Evolutionary conservation across 2,888 invertebrate genomes (phyloP).

Genomic region (Hirtodrosophila histrioides): DNA sequence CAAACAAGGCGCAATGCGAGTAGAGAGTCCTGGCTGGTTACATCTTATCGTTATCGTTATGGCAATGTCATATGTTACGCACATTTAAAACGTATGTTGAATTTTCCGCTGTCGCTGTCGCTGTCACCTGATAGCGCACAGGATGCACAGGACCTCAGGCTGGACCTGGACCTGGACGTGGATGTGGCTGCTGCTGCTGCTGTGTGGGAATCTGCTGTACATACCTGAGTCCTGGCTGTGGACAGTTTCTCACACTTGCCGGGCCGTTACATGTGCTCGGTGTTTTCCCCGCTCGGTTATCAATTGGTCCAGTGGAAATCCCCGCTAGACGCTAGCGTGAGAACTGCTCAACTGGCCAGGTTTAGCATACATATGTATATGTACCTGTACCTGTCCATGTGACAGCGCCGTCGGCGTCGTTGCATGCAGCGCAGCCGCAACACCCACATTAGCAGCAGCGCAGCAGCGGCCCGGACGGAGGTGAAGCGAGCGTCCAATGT

Average conservation of each 20-base stretch:
- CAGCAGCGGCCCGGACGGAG: conserved; percentile 15
- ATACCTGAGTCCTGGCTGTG: conserved; percentile 43
- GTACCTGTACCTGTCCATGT: conserved; percentile 35
- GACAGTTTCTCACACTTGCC: conserved; percentile 63
- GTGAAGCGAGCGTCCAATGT: conserved; percentile 50
- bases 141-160: conserved; percentile 13
- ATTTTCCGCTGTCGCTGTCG: conserved; percentile 58
- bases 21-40: too few species aligned
- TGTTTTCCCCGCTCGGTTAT: conserved; percentile 68
- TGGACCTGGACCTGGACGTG: too few species aligned
- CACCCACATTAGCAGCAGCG: conserved; percentile 73
- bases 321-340: conserved; percentile 70
- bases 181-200: conserved; percentile 4
- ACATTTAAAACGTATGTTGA: conserved; percentile 83
- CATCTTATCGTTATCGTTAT: conserved; percentile 66
- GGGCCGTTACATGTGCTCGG: conserved; percentile 50
- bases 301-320: conserved; percentile 71
- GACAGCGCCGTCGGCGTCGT: conserved; percentile 16
- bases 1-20: conserved; percentile 11
- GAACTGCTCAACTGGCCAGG: conserved; percentile 46
- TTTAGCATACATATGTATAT: conserved; percentile 36
- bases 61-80: conserved; percentile 81
- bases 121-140: conserved; percentile 55
- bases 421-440: conserved; percentile 71
- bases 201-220: conserved; percentile 69